A percentile compares a stretch with the other conserved stretches of the same genome.
These are phyloP conservation scores for Atherinosoma microstoma DNA, from an alignment of 2,797 vertebrate species.

Conservation along the genomic window DNA sequence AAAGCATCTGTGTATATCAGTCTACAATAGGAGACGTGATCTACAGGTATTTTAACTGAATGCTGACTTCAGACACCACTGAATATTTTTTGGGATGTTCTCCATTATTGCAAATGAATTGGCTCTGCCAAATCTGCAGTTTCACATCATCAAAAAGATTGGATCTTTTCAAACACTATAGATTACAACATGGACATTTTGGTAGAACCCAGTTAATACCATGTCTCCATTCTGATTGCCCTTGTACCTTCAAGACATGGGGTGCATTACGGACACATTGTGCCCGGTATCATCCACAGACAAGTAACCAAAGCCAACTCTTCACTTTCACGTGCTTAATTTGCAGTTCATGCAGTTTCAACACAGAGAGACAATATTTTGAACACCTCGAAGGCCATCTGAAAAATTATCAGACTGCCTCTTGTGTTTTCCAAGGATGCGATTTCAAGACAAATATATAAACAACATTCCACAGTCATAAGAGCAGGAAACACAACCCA, in stretches of 20 bases:
- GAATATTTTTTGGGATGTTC: too few species aligned
- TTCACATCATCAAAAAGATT: too few species aligned
- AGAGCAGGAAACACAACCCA: conserved; percentile 50
- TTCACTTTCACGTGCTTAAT: conserved; percentile 1
- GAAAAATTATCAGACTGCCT: conserved; percentile 32
- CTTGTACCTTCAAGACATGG: conserved; percentile 6
- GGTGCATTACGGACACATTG: conserved; percentile 22
- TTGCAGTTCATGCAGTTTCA: conserved; percentile 8
- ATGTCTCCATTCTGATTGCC: conserved; percentile 1
- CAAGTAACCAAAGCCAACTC: not conserved
- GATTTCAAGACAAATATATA: conserved; percentile 47
- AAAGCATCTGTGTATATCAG: too few species aligned
- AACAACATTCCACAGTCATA: conserved; percentile 33
- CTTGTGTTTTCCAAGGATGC: conserved; percentile 49
- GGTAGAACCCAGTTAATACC: not conserved
- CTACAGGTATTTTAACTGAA: too few species aligned
- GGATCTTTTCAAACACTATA: too few species aligned
- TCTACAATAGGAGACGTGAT: too few species aligned
- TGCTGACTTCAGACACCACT: too few species aligned
- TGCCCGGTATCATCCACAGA: not conserved
- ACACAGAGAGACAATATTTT: conserved; percentile 11
- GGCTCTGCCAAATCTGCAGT: too few species aligned
- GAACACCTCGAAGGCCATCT: conserved; percentile 10
- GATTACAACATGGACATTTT: too few species aligned
- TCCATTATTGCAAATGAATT: too few species aligned